Evolutionary conservation across 2,888 invertebrate species (phyloP), one percentile per base, ranked within the genome.

Genomic region (Aspidiotus rigidus): DNA sequence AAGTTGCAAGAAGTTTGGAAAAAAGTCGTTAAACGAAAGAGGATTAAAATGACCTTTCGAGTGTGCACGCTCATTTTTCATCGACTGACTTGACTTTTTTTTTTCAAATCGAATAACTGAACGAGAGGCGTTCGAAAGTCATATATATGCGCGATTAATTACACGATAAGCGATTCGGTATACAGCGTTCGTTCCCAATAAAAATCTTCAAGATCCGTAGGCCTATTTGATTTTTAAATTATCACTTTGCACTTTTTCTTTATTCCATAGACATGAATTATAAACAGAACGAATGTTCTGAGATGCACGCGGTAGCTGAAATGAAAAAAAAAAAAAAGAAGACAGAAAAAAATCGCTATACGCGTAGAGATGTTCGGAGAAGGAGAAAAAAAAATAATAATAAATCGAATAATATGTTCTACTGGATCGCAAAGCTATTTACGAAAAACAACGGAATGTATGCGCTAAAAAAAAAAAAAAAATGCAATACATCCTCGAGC

Each of bases 171-270:
- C 49, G 49, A 13, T 49, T 49, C 28, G 28, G 28, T 28, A 28
- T 28, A 28, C 28, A 5, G 28, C 28, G 28, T 3, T 28, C 28
- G 28, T 28, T 28, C 28, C 28, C 28, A 28, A 28, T 28, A 28
- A 28, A 28, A 28, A 28, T 28, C 28, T 5, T 28, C 28, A 3
- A 28, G 28, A 28, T 28, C 28, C 28, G 28, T 28, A 28, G 28
- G 28, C 28, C 28, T 28, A 28, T 28, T 28, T 28, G 28, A 5
- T 28, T 11, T n/a, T 49, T 49, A 49, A 49, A 49, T 49, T 49
- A 49, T 49, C 49, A n/a, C 11, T 49, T 49, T n/a, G 49, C 49
- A 49, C 49, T 49, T n/a, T 49, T 49, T 49, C n/a, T 49, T 28
- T 28, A 28, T 28, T 28, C 28, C 28, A 28, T 28, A 5, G 28